These are phyloP conservation scores for Spodoptera litura DNA, from an alignment of 1,140 invertebrate genomes.

Conservation along the genomic window DNA sequence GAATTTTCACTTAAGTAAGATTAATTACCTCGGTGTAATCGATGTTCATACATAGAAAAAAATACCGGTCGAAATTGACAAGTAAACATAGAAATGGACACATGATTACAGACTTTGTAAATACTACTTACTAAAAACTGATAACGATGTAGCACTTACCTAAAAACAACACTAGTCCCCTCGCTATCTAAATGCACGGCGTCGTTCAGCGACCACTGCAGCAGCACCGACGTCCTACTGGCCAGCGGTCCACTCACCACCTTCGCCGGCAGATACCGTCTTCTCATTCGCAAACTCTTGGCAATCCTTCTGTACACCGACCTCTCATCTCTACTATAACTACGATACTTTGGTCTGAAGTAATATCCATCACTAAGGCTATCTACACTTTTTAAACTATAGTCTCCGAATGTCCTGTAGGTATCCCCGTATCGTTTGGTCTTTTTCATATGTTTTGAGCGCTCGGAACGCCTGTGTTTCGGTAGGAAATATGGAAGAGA, in stretches of 20 bases:
- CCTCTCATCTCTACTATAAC: slow-evolving; percentile 60
- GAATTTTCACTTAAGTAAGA: no score
- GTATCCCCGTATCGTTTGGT: slow-evolving; percentile 50
- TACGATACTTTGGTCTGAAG: slow-evolving; percentile 71
- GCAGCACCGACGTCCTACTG: slow-evolving; percentile 62
- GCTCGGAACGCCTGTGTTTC: slow-evolving; percentile 63
- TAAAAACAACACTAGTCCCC: slow-evolving; percentile 81
- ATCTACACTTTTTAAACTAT: slow-evolving; percentile 41
- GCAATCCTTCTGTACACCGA: slow-evolving; percentile 60
- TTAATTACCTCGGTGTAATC: no score
- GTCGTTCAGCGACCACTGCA: slow-evolving; percentile 76
- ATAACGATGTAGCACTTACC: slow-evolving; percentile 63
- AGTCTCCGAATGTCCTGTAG: slow-evolving; percentile 66
- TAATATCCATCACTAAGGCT: slow-evolving; percentile 61
- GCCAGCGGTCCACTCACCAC: slow-evolving; percentile 73
- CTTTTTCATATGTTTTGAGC: slow-evolving; percentile 67
- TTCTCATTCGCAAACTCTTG: slow-evolving; percentile 60
- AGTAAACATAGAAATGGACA: no score
- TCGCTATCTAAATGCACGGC: slow-evolving; percentile 67
- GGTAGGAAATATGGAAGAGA: slow-evolving; percentile 75
- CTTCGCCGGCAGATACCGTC: slow-evolving; percentile 67
- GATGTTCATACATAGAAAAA: no score
- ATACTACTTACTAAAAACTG: background rate
- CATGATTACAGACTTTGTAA: no score
- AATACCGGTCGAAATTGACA: no score